A percentile compares a stretch with the other conserved stretches of the same genome.
Evolutionary conservation across 1,140 invertebrate species (phyloP).

Genomic region (Cataglyphis hispanica): DNA sequence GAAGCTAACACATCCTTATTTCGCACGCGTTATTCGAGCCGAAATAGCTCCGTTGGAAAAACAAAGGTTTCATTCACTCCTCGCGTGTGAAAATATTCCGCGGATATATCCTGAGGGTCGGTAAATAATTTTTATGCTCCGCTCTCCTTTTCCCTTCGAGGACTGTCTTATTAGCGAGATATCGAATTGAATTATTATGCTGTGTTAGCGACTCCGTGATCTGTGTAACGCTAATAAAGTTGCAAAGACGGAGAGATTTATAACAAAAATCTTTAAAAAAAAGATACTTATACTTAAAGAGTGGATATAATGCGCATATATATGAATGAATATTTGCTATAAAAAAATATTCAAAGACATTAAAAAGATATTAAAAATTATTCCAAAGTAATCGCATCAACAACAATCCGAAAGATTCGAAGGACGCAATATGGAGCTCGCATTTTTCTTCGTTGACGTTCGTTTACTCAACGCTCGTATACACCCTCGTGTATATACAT

Average conservation of each 20-base stretch:
- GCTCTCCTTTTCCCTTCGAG: not conserved
- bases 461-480: constrained; percentile 55
- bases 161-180: constrained; percentile 21
- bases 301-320: not conserved
- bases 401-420: constrained; percentile 26
- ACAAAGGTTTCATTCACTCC: constrained; percentile 67
- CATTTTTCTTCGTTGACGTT: constrained; percentile 63
- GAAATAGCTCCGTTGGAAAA: constrained; percentile 69
- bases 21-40: constrained; percentile 29
- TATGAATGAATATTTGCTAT: not conserved
- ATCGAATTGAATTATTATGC: constrained; percentile 40
- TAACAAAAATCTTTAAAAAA: not conserved
- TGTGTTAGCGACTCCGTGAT: not conserved
- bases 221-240: not conserved
- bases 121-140: constrained; percentile 45
- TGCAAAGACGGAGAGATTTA: not conserved
- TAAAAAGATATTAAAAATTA: constrained; percentile 13
- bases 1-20: constrained; percentile 54
- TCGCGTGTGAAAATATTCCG: constrained; percentile 15
- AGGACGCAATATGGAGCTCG: constrained; percentile 29
- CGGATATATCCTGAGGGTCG: not conserved
- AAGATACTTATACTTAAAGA: not conserved
- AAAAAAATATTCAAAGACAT: not conserved
- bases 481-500: constrained; percentile 32
- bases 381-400: constrained; percentile 62